Percentiles rank a stretch among this genome's conserved stretches.
These are phyloP conservation scores for Microchirus variegatus DNA, from an alignment of 2,797 vertebrate species.

Conservation along the genomic window DNA sequence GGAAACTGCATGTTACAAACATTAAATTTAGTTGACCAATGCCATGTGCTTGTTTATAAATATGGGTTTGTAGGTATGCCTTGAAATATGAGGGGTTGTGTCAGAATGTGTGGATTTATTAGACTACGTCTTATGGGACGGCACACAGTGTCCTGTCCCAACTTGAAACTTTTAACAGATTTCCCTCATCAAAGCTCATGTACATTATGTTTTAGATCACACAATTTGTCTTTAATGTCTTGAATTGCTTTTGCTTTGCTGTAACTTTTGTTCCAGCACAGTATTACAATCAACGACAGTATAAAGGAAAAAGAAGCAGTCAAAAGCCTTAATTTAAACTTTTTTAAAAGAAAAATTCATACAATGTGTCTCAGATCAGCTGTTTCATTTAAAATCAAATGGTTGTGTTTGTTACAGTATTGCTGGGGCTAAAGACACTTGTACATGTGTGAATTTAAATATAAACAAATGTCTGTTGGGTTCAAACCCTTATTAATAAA, in stretches of 20 bases:
- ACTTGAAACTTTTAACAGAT: constrained; percentile 5
- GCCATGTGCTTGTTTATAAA: constrained; percentile 27
- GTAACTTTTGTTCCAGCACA: background rate
- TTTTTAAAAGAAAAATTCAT: too few relatives aligned
- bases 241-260: background rate
- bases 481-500: too few relatives aligned
- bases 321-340: too few relatives aligned
- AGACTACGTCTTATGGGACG: background rate
- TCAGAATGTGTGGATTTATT: background rate
- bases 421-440: too few relatives aligned
- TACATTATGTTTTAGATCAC: constrained; percentile 9
- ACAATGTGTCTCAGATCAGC: too few relatives aligned
- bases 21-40: constrained; percentile 18
- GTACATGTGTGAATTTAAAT: too few relatives aligned
- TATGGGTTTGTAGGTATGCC: constrained; percentile 15
- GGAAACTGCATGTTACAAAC: constrained; percentile 14
- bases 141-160: constrained; percentile 4
- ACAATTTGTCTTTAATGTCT: background rate
- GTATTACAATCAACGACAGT: too few relatives aligned
- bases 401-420: too few relatives aligned
- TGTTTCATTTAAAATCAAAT: too few relatives aligned
- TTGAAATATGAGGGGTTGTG: constrained; percentile 19
- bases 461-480: too few relatives aligned
- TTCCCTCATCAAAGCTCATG: constrained; percentile 12
- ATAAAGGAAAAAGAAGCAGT: background rate